Evolutionary conservation across 2,797 vertebrate species (phyloP).

Genomic region (Meda fulgida): DNA sequence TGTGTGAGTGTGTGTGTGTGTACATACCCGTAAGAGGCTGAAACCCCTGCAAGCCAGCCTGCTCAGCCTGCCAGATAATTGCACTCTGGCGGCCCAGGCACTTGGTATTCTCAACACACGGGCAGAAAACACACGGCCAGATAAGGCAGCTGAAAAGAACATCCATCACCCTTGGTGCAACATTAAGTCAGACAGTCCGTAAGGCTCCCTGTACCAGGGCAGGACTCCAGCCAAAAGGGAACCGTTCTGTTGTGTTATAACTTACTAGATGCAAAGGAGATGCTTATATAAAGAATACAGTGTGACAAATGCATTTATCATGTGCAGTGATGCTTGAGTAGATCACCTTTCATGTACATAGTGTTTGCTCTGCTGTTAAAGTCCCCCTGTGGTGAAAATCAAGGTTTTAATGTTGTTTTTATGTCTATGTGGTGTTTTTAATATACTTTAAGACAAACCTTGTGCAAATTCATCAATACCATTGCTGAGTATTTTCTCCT

Average conservation of each 20-base stretch:
- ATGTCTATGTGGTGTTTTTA: too few relatives aligned
- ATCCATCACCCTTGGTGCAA: conserved; percentile 58
- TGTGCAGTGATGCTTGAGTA: neutral
- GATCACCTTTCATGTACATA: neutral
- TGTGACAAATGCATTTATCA: neutral
- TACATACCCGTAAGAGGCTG: conserved; percentile 1
- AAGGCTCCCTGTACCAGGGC: conserved; percentile 24
- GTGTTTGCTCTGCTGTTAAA: neutral
- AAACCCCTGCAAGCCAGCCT: conserved; percentile 60
- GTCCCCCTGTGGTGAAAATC: too few relatives aligned
- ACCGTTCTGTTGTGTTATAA: neutral
- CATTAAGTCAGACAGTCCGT: conserved; percentile 44
- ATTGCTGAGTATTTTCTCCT: too few relatives aligned
- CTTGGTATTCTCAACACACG: conserved; percentile 79
- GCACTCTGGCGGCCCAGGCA: conserved; percentile 69
- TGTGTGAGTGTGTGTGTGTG: conserved; percentile 17
- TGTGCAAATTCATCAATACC: too few relatives aligned
- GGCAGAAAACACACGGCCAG: conserved; percentile 72
- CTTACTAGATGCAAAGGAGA: neutral
- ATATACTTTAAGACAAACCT: too few relatives aligned
- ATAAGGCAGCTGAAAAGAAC: conserved; percentile 64
- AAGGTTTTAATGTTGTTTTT: too few relatives aligned
- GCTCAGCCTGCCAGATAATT: conserved; percentile 75
- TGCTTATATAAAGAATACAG: conserved; percentile 5
- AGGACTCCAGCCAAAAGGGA: neutral